A percentile compares a stretch with the other conserved stretches of the same genome.
Evolutionary conservation across 2,888 invertebrate genomes (phyloP).

Genomic region (Notocelia uddmanniana): DNA sequence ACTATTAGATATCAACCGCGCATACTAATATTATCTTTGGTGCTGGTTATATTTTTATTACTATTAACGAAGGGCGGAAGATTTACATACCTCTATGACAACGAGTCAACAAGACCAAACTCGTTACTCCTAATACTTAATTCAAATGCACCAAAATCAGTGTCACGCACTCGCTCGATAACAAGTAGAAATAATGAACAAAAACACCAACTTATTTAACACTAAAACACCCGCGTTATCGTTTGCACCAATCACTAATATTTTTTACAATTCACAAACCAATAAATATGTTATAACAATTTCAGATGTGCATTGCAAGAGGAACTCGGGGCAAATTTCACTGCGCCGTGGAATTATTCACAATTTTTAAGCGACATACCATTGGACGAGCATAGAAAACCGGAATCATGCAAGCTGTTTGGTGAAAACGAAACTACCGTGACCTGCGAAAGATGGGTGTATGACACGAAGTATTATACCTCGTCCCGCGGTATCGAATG

Average conservation of each 20-base stretch:
- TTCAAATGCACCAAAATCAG: slow-evolving; percentile 2
- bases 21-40: slow-evolving; percentile 18
- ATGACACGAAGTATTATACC: slow-evolving; percentile 90
- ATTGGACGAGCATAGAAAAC: slow-evolving; percentile 80
- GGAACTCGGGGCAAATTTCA: slow-evolving; percentile 82
- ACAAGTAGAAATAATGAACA: slow-evolving; percentile 2
- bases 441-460: slow-evolving; percentile 87
- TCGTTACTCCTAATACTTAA: neutral
- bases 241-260: slow-evolving; percentile 16
- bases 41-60: slow-evolving; percentile 4
- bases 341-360: slow-evolving; percentile 84
- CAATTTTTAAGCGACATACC: slow-evolving; percentile 86
- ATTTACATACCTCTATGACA: slow-evolving; percentile 24
- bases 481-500: slow-evolving; percentile 93
- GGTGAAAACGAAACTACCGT: slow-evolving; percentile 70
- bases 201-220: neutral
- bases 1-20: slow-evolving; percentile 1
- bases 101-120: slow-evolving; percentile 1
- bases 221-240: slow-evolving; percentile 22
- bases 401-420: slow-evolving; percentile 88
- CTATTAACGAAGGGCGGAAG: slow-evolving; percentile 10
- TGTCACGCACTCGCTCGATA: slow-evolving; percentile 2
- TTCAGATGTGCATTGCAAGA: slow-evolving; percentile 86
- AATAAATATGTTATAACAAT: slow-evolving; percentile 55
- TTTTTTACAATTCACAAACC: neutral